A percentile compares a stretch with the other conserved stretches of the same genome.
These are phyloP conservation scores for Yoshiicerus persimilis DNA, from an alignment of 1,140 invertebrate species.

Conservation along the genomic window DNA sequence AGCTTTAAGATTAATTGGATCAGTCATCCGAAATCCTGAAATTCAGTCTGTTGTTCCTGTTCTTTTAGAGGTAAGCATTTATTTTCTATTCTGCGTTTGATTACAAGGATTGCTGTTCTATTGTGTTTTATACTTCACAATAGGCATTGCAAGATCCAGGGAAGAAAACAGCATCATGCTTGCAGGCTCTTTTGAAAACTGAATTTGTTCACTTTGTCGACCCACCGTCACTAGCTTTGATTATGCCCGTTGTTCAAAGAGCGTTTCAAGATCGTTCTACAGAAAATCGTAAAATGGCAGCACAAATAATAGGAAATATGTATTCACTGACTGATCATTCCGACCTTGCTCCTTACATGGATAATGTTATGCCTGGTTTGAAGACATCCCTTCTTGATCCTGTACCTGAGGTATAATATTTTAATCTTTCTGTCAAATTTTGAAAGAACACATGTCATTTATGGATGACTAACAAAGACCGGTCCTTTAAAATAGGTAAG, in stretches of 20 bases:
- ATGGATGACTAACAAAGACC: background rate
- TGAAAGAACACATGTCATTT: background rate
- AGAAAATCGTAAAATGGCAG: conserved; percentile 97
- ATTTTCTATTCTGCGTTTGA: background rate
- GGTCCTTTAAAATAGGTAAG: conserved; percentile 66
- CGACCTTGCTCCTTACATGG: conserved; percentile 94
- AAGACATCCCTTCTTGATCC: conserved; percentile 96
- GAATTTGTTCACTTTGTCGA: conserved; percentile 99
- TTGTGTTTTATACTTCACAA: background rate
- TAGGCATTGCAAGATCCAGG: conserved; percentile 95
- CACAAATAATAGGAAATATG: conserved; percentile 99
- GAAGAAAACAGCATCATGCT: conserved; percentile 86
- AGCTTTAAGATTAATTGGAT: conserved; percentile 94
- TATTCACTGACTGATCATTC: conserved; percentile 98
- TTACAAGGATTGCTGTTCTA: background rate
- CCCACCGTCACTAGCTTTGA: conserved; percentile 94
- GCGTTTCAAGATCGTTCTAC: conserved; percentile 96
- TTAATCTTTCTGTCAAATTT: background rate
- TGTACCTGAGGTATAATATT: conserved; percentile 79
- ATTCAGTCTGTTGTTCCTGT: conserved; percentile 66
- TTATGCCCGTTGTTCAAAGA: conserved; percentile 97
- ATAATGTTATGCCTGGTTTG: conserved; percentile 93
- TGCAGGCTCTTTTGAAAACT: conserved; percentile 91
- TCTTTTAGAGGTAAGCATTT: conserved; percentile 58
- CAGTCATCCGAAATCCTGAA: conserved; percentile 97